These are phyloP conservation scores for Nylanderia fulva DNA, from an alignment of 1,140 invertebrate genomes.

Conservation along the genomic window DNA sequence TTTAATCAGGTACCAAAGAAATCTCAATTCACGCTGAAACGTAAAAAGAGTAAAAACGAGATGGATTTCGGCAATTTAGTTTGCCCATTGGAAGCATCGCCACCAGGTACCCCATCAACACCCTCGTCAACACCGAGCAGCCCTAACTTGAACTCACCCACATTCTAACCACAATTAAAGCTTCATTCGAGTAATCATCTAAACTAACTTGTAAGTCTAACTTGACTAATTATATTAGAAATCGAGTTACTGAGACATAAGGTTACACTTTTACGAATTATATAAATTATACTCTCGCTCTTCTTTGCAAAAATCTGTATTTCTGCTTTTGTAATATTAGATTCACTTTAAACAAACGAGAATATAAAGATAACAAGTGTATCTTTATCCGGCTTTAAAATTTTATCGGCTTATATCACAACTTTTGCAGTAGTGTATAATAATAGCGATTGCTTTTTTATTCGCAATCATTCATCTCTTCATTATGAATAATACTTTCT, in stretches of 20 bases:
- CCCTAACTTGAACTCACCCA: constrained; percentile 85
- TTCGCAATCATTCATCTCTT: background rate
- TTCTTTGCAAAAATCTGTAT: constrained; percentile 1
- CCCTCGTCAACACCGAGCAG: constrained; percentile 82
- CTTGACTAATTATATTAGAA: constrained; percentile 75
- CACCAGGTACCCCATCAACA: constrained; percentile 88
- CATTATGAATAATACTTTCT: constrained; percentile 11
- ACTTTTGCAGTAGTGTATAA: background rate
- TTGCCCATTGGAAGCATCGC: constrained; percentile 91
- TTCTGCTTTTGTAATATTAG: background rate
- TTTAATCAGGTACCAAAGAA: constrained; percentile 92
- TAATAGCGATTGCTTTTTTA: background rate
- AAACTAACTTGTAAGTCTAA: constrained; percentile 80
- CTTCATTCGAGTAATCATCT: constrained; percentile 69
- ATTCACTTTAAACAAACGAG: background rate
- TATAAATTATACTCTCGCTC: background rate
- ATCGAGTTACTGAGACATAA: background rate
- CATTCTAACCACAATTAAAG: constrained; percentile 80
- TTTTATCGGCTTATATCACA: background rate
- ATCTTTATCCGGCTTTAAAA: background rate
- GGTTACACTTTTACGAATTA: background rate
- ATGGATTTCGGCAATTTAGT: constrained; percentile 94
- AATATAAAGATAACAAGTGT: background rate
- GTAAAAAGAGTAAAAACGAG: constrained; percentile 94
- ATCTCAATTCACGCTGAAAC: constrained; percentile 95